Evolutionary conservation across 2,113 vertebrate genomes (phyloP), one percentile per base, ranked within the genome.

Genomic region (Syngnathus scovelli): DNA sequence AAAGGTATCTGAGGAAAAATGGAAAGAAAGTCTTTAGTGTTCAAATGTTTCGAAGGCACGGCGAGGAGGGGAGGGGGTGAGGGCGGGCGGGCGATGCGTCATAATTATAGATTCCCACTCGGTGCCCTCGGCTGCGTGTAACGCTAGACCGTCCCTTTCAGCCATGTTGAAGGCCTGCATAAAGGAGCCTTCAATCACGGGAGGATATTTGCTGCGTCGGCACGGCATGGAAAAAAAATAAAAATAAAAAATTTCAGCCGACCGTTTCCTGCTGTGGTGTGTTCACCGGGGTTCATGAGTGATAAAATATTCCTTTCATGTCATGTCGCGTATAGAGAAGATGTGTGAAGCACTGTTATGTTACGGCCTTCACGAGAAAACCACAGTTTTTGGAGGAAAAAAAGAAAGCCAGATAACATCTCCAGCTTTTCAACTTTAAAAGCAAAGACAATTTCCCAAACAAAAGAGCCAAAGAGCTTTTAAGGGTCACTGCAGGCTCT

Each of bases 381-480:
- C 21, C 59, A 4, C 8, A 38, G 58, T 15, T 2, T 60, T 69
- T 21, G 10, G 41, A 66, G 58, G 72, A 77, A 75, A 70, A 86
- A 83, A 81, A 75, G 78, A 79, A 77, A 67, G 69, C 19, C 1
- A 85, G 91, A 92, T 92, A 91, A 78, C 78, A 91, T 92, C 90
- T 82, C 63, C 68, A 78, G 83, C 89, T 90, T 91, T 91, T 90
- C 85, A 88, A 90, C 90, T 27, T 92, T 90, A 86, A 91, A 91
- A 92, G 90, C 89, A 91, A 87, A 90, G 91, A 86, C 86, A 87
- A 91, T 93, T 91, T 93, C 89, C 90, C 91, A 91, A 92, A 92
- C 90, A 92, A 91, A 89, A 60, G 90, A 90, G 89, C 87, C 87
- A 88, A 85, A 87, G 92, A 86, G 87, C 86, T 89, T 91, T 90